phyloP scores from a whole-genome alignment of 2,888 invertebrate species.

The Chelonus formosanus region DNA sequence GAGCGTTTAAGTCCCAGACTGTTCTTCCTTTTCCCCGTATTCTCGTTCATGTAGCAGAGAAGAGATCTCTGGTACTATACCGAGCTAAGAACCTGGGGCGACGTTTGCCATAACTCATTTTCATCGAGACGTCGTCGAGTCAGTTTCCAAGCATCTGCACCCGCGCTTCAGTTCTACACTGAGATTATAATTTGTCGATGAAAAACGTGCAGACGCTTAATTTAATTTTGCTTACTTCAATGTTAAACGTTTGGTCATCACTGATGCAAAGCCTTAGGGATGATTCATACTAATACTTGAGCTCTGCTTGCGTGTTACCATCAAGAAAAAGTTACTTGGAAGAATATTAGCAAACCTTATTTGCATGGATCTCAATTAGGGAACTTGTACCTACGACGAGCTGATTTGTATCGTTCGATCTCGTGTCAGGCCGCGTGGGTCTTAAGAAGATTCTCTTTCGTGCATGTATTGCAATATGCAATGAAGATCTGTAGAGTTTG shows the following conservation, averaged over 20 bases:
- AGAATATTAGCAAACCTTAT: conserved; percentile 22
- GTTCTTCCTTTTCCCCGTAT: conserved; percentile 18
- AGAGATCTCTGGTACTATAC: conserved; percentile 19
- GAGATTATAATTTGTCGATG: conserved; percentile 18
- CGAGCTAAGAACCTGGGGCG: conserved; percentile 44
- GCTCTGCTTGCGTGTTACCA: neutral
- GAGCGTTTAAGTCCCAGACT: conserved; percentile 48
- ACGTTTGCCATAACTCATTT: conserved; percentile 51
- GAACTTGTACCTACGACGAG: conserved; percentile 29
- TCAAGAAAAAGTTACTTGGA: neutral
- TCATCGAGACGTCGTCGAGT: conserved; percentile 47
- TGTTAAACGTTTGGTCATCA: conserved; percentile 8
- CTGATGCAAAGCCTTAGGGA: conserved; percentile 2
- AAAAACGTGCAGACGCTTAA: conserved; percentile 1
- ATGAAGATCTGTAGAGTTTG: neutral
- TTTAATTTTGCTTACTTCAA: conserved; percentile 17
- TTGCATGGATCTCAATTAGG: conserved; percentile 37
- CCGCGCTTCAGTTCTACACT: conserved; percentile 25
- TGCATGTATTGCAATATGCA: neutral
- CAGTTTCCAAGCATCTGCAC: conserved; percentile 25
- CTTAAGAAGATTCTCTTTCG: conserved; percentile 24
- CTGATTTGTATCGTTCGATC: conserved; percentile 35
- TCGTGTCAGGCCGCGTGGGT: conserved; percentile 24
- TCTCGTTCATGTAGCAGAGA: conserved; percentile 16
- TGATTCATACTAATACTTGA: neutral